Percentiles rank a stretch among this genome's conserved stretches.
Evolutionary conservation across 1,140 invertebrate genomes (phyloP).

Genomic region (Macrosteles quadrilineatus): DNA sequence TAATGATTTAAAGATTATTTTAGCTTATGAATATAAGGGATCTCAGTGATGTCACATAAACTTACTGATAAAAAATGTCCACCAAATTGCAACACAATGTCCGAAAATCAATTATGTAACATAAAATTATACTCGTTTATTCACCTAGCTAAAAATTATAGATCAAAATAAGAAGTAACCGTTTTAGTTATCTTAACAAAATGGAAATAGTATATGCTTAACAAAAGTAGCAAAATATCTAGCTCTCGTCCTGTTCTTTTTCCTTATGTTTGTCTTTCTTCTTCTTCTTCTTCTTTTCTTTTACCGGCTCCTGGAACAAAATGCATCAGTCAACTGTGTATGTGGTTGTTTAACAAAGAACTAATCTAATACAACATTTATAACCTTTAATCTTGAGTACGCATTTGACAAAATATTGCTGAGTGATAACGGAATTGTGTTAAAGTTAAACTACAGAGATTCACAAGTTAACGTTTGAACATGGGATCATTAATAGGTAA

Average conservation of each 20-base stretch:
- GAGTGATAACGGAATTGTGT: neutral
- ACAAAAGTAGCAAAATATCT: too few species aligned
- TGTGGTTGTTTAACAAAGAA: conserved; percentile 33
- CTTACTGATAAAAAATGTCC: too few species aligned
- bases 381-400: neutral
- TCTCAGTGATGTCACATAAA: too few species aligned
- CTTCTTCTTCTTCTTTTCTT: conserved; percentile 63
- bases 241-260: conserved; percentile 10
- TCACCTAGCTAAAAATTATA: too few species aligned
- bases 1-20: too few species aligned
- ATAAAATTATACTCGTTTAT: too few species aligned
- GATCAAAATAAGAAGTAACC: too few species aligned
- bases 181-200: too few species aligned
- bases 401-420: neutral
- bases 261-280: conserved; percentile 33
- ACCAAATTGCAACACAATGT: too few species aligned
- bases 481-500: neutral
- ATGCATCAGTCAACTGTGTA: conserved; percentile 12
- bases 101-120: too few species aligned
- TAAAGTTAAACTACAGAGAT: neutral
- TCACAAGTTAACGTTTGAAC: neutral
- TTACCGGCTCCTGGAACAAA: conserved; percentile 43
- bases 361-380: neutral
- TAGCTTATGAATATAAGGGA: too few species aligned
- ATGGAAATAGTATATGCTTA: too few species aligned